Percentiles rank a stretch among this genome's conserved stretches.
Conservation (phyloP, 2,888 invertebrate species). For the Julus scandinavius region DNA sequence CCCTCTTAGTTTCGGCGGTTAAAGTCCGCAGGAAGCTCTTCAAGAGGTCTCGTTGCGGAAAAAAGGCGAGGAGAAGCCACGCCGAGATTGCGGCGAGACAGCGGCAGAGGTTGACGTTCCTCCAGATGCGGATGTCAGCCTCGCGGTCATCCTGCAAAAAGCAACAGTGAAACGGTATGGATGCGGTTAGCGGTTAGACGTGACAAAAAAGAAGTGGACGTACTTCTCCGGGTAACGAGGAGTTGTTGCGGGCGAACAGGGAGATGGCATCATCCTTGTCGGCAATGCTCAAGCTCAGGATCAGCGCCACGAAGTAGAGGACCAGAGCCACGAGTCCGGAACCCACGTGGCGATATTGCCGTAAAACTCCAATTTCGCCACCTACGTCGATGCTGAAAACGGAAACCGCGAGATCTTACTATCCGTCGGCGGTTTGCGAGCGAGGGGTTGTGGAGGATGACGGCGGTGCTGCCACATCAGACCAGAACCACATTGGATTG, state of each 20-base stretch:
- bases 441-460: no score
- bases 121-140: slow-evolving; percentile 33
- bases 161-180: not conserved
- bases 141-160: not conserved
- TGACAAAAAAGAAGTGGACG: not conserved
- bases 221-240: not conserved
- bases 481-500: no score
- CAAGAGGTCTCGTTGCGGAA: not conserved
- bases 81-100: slow-evolving; percentile 52
- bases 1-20: not conserved
- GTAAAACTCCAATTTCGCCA: not conserved
- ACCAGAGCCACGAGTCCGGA: not conserved
- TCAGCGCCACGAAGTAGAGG: slow-evolving; percentile 15
- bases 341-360: not conserved
- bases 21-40: not conserved
- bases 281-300: slow-evolving; percentile 47
- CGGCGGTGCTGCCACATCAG: no score
- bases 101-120: slow-evolving; percentile 53
- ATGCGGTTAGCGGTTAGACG: no score
- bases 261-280: slow-evolving; percentile 35
- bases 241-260: not conserved
- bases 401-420: no score
- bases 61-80: not conserved
- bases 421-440: no score
- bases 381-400: not conserved